phyloP scores from a whole-genome alignment of 2,113 vertebrate genomes.

The Zapornia atra region DNA sequence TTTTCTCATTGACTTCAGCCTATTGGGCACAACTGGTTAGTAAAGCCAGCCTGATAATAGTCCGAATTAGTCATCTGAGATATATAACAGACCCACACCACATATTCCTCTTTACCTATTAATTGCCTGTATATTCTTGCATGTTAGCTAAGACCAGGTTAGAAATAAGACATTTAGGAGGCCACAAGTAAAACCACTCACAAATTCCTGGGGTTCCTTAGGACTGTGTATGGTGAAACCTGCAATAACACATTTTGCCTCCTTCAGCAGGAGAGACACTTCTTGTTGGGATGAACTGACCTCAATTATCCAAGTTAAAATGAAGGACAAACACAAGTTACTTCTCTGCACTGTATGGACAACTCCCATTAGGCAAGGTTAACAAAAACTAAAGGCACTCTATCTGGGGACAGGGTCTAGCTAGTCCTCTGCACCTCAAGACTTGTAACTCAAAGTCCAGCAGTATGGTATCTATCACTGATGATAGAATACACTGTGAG shows the following conservation, averaged over 20 bases:
- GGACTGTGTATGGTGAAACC: background rate
- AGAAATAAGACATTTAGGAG: conserved; percentile 12
- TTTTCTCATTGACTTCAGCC: background rate
- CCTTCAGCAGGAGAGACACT: background rate
- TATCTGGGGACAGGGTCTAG: background rate
- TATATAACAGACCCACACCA: background rate
- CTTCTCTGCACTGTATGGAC: conserved; percentile 2
- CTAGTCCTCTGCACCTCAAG: background rate
- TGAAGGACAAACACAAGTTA: conserved; percentile 50
- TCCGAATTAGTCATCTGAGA: background rate
- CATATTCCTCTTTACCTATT: background rate
- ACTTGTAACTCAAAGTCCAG: background rate
- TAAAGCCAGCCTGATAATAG: background rate
- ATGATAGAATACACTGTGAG: background rate
- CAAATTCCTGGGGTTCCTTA: background rate
- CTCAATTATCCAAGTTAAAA: conserved; percentile 10
- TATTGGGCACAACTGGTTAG: background rate
- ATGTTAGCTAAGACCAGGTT: background rate
- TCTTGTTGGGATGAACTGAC: background rate
- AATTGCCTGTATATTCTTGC: background rate
- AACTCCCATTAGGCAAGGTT: conserved; percentile 56
- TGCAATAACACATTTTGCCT: background rate
- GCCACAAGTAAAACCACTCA: background rate
- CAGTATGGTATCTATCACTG: background rate
- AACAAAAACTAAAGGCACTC: conserved; percentile 59